phyloP scores from a whole-genome alignment of 2,888 invertebrate species.

The Hermodice carunculata region DNA sequence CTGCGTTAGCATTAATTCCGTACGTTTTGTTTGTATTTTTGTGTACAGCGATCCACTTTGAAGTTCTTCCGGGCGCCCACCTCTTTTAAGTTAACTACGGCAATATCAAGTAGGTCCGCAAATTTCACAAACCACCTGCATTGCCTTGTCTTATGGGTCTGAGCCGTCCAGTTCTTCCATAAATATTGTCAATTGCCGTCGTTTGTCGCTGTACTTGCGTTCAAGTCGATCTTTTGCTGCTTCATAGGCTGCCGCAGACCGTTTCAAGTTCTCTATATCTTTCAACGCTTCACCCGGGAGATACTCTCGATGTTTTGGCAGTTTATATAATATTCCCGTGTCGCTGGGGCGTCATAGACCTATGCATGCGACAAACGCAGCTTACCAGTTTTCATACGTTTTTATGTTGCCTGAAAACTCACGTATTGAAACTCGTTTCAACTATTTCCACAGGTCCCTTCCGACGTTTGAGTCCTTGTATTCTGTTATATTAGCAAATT shows the following conservation, averaged over 20 bases:
- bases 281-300: constrained; percentile 20
- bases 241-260: constrained; percentile 25
- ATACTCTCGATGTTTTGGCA: constrained; percentile 26
- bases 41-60: constrained; percentile 16
- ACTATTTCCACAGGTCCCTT: too few relatives aligned
- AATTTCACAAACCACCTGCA: constrained; percentile 21
- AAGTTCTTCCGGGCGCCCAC: constrained; percentile 6
- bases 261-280: constrained; percentile 18
- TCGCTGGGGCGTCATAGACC: too few relatives aligned
- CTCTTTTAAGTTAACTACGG: constrained; percentile 24
- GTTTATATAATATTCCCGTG: too few relatives aligned
- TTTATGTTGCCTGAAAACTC: too few relatives aligned
- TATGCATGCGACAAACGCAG: too few relatives aligned
- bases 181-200: constrained; percentile 11
- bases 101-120: constrained; percentile 23
- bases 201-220: constrained; percentile 19
- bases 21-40: constrained; percentile 14
- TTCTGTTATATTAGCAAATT: too few relatives aligned
- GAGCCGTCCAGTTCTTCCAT: constrained; percentile 29
- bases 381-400: too few relatives aligned
- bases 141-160: too few relatives aligned
- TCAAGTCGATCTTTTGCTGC: constrained; percentile 25
- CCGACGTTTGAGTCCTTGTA: too few relatives aligned
- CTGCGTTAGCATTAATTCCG: constrained; percentile 9
- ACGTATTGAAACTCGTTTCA: too few relatives aligned